Evolutionary conservation across 2,888 invertebrate genomes (phyloP), one percentile per base, ranked within the genome.

Genomic region (Pemphredon lugubris): DNA sequence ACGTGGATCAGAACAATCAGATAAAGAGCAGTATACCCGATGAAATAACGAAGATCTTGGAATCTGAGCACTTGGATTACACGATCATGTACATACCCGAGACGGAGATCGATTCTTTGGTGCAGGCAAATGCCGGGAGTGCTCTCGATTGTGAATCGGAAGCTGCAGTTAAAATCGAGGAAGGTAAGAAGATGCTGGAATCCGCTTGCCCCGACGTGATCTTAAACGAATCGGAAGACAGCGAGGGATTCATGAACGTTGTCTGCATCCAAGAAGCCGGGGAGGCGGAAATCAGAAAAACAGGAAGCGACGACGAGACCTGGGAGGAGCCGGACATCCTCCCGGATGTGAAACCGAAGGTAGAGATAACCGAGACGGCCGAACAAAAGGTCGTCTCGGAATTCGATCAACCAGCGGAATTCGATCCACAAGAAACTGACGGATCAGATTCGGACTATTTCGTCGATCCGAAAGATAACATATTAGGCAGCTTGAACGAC

Each of bases 401-500:
- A n/a, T n/a, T n/a, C n/a, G n/a, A n/a, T n/a, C n/a, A n/a, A n/a
- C n/a, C 53, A 0, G 1, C 11, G 2, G 5, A 60, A 5, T 21
- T 2, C 1, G 48, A 9, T 11, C 51, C 54, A 30, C 45, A 51
- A 5, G 53, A 59, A 1, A 75, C 53, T 11, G 66, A 73, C 9
- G 75, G 47, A 5, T 81, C 78, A 0, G 88, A 88, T 16, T 85
- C 86, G 0, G 85, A 87, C 66, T 79, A 80, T 64, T 84, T 73
- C 32, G 65, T 66, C 2, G 82, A 85, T 21, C 61, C 73, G 0
- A 75, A 77, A 16, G 86, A 85, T 13, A 85, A 86, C 44, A 70
- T 88, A 44, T 65, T 89, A 13, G 89, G 89, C 1, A 88, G 88
- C 59, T 51, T 89, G 1, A 90, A 87, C 48, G 89, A 89, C 47